Evolutionary conservation across 2,888 invertebrate species (phyloP), one percentile per base, ranked within the genome.

Genomic region (Acanthosepion pharaonis): DNA sequence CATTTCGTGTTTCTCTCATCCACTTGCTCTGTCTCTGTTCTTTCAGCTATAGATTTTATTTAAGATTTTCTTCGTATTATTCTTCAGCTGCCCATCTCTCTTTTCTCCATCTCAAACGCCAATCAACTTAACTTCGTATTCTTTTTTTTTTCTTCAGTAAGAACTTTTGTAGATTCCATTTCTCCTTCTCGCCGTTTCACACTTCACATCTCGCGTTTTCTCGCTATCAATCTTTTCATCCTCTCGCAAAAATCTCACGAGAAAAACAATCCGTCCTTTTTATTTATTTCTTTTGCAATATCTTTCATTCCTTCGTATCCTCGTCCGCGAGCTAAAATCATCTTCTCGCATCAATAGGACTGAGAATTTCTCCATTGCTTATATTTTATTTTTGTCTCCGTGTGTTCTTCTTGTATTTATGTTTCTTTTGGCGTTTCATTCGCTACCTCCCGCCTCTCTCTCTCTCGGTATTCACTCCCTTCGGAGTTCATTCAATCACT

Each of bases 141-240:
- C 55, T 55, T 55, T 55, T 55, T 55, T 55, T 9, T 59, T 59
- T 5, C 5, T 59, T 23, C 20, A 20, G 23, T 6, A 59, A 59
- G 59, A 59, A 23, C 20, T 55, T 23, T 42, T 59, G 0, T n/a
- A 78, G 18, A 18, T 78, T 78, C 78, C 11, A 78, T 33, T n/a
- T 33, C n/a, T 20, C 59, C 59, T 78, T 78, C 9, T n/a, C n/a
- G 78, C n/a, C 78, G 11, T 78, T 78, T n/a, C 78, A 78, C 78
- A 78, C 78, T n/a, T 78, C 78, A 78, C 15, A 78, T 78, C 78
- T 78, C 78, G 78, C 78, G 78, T 78, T 78, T 78, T 78, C n/a
- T 78, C 78, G 78, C 78, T 78, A n/a, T 78, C 78, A n/a, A 78
- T 78, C 78, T 78, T 78, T 78, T 78, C n/a, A n/a, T 78, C 78